Evolutionary conservation across 2,888 invertebrate species (phyloP), one percentile per base, ranked within the genome.

Genomic region (Rhogogaster chlorosoma): DNA sequence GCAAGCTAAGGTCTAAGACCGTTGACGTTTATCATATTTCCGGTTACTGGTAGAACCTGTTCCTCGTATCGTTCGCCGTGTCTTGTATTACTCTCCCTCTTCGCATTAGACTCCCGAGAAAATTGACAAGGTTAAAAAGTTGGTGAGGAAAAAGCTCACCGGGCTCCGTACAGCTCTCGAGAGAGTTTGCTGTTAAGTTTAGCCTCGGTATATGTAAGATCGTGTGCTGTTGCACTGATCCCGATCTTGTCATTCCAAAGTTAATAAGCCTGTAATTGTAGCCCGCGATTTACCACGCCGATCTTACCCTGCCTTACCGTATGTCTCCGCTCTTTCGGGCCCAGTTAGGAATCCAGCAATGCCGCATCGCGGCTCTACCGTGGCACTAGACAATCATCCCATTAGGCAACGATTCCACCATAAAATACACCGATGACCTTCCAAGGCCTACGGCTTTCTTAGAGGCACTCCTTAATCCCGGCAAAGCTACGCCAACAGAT

Each of bases 301-400:
- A 36, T 12, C 29, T 6, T 26, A 29, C 36, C 7, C 12, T 26
- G 18, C 67, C 67, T 32, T 12, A 15, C 67, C 29, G 67, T 67
- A 32, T 7, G 67, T 32, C 61, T 80, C 42, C 29, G 53, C 18
- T 32, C 32, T 32, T 77, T 77, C n/a, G 67, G 64, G 49, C 29
- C 64, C 83, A 83, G 64, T 83, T 83, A 80, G 38, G 80, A 80
- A 80, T 80, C 80, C 80, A 61, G 80, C n/a, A 61, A 80, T 38
- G 80, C 80, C 38, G 61, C 22, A 36, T n/a, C 61, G 36, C 57
- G 32, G 36, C 10, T 29, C 18, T 61, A 61, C 61, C 80, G 80
- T 80, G 88, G 86, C 87, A 86, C 86, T 85, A 88, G 90, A 92
- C 91, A 91, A 92, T 92, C 91, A 91, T 88, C 89, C 92, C 91